Evolutionary conservation across 2,797 vertebrate species (phyloP).

Genomic region (Molossus alvarezi): DNA sequence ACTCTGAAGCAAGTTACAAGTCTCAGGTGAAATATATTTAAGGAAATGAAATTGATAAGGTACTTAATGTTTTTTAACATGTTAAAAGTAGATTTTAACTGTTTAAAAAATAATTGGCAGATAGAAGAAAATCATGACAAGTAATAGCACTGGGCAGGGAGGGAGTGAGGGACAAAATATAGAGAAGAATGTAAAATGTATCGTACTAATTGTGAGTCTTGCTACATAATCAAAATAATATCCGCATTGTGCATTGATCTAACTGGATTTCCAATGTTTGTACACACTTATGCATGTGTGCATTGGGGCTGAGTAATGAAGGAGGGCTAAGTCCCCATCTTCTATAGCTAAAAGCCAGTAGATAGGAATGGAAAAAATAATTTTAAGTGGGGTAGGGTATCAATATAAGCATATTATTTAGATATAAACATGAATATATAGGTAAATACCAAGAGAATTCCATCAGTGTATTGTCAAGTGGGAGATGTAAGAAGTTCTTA

Average conservation of each 20-base stretch:
- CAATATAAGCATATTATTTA: not conserved
- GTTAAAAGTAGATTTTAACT: not conserved
- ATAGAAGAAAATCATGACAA: constrained; percentile 29
- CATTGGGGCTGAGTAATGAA: not conserved
- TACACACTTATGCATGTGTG: not conserved
- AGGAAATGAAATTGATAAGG: not conserved
- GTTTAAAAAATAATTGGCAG: not conserved
- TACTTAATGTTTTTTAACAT: not conserved
- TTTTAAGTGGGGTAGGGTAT: fast-evolving
- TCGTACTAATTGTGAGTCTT: not conserved
- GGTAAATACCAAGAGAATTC: not conserved
- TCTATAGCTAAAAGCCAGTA: not conserved
- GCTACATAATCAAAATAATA: not conserved
- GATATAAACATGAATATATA: not conserved
- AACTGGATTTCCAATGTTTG: not conserved
- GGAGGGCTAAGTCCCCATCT: not conserved
- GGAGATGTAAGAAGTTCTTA: not conserved
- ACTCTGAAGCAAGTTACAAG: not conserved
- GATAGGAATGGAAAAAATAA: not conserved
- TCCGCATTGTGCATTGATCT: not conserved
- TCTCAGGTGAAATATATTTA: not conserved
- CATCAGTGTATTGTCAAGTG: not conserved
- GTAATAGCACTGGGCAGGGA: not conserved
- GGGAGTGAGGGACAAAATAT: not conserved
- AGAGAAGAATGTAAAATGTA: not conserved